phyloP scores from a whole-genome alignment of 2,113 vertebrate species.

The Triplophysa rosa region DNA sequence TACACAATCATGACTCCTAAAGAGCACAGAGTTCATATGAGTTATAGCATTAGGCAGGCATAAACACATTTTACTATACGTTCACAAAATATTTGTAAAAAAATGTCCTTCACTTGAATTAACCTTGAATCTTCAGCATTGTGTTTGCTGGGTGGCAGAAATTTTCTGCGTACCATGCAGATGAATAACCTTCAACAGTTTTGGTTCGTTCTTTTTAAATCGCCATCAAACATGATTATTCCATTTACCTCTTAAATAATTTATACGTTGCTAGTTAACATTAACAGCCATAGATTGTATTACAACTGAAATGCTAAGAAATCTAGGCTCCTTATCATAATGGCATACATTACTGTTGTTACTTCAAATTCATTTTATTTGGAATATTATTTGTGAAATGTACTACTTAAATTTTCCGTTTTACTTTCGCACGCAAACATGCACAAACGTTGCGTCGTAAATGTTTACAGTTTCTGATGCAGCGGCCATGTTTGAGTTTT shows the following conservation, averaged over 20 bases:
- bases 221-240: neutral
- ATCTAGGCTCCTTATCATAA: neutral
- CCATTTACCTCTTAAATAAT: neutral
- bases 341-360: neutral
- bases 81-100: neutral
- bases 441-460: too few relatives aligned
- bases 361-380: neutral
- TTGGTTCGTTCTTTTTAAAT: neutral
- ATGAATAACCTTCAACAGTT: neutral
- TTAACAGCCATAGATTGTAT: neutral
- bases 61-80: neutral
- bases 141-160: neutral
- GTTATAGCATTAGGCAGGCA: neutral
- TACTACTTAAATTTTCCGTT: too few relatives aligned
- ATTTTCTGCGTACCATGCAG: neutral
- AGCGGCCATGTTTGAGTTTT: neutral
- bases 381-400: too few relatives aligned
- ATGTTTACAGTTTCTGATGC: neutral
- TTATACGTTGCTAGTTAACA: neutral
- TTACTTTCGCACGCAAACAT: neutral
- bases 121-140: neutral
- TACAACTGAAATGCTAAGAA: neutral
- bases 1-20: slow-evolving; percentile 4
- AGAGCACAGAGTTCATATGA: neutral
- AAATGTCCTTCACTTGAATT: slow-evolving; percentile 29